Base-by-base conservation (phyloP, 2,888 invertebrate species). In the Anorthoa munda region DNA sequence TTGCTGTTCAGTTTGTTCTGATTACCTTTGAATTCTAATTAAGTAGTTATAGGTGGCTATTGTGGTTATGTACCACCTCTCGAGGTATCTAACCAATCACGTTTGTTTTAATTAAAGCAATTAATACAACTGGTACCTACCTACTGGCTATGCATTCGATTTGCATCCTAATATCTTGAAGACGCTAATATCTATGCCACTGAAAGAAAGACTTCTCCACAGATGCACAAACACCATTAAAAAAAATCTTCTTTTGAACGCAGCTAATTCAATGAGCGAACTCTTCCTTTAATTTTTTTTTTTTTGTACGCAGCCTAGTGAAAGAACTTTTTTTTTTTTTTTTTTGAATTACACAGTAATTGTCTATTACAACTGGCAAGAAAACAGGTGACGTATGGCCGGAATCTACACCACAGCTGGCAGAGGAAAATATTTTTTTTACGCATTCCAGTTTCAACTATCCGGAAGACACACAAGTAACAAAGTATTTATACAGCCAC, bases 391-490 rank as follows among this genome's bases (percentile, higher is more conserved):
- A 26, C 23, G 17, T 18, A 39, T 46, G 15, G 15, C 18, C 65
- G 39, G 65, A 66, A 67, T 61, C 39, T 21, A 21, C 17, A 21
- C n/a, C 15, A 51, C 15, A 72, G n/a, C 15, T 53, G 31, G 21
- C 78, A 66, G 65, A 66, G 78, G 72, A 78, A 72, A 78, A 72
- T 66, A 39, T 9, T n/a, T 72, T 63, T 26, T 59, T 66, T 31
- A 72, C 78, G 72, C 78, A 78, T 63, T 78, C 51, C 59, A 58
- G 21, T 58, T 78, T 23, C 15, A 4, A 45, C 53, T 63, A 58
- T 53, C 67, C 66, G 75, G 68, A 69, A 79, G 48, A n/a, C 26
- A 45, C 13, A 26, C 53, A 5, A 9, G 56, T 26, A 18, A 69
- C n/a, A 26, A 75, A 66, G 51, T 60, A 60, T 48, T 11, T 45